Conservation (phyloP, 1,140 invertebrate genomes). For the Aphis craccivora region DNA sequence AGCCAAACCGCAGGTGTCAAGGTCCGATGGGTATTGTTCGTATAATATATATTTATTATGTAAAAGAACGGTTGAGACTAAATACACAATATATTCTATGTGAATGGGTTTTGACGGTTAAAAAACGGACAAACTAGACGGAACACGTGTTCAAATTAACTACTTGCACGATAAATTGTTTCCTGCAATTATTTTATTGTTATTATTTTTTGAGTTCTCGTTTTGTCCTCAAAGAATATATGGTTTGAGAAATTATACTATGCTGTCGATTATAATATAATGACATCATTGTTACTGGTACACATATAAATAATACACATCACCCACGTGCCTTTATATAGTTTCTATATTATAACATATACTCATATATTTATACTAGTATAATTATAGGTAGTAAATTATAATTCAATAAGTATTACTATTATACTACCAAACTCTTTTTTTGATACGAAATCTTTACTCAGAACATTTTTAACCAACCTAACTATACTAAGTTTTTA, state of each 20-base stretch:
- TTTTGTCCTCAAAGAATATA: not conserved
- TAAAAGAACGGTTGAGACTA: not conserved
- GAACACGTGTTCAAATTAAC: constrained; percentile 49
- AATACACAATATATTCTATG: not conserved
- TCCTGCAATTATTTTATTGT: constrained; percentile 34
- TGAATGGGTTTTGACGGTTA: constrained; percentile 51
- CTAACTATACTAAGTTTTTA: too few species aligned
- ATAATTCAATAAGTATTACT: not conserved
- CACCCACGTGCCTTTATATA: not conserved
- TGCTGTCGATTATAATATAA: not conserved
- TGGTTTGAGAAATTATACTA: not conserved
- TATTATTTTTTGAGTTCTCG: not conserved
- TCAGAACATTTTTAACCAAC: not conserved
- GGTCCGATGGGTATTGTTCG: constrained; percentile 14
- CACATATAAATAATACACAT: not conserved
- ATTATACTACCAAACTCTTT: not conserved
- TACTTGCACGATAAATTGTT: constrained; percentile 1
- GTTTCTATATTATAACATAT: not conserved
- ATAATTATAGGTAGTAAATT: too few species aligned
- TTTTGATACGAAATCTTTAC: not conserved
- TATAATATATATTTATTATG: not conserved
- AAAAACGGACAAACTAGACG: constrained; percentile 43
- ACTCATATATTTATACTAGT: not conserved
- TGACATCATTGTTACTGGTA: not conserved
- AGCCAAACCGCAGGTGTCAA: constrained; percentile 20